Conservation (phyloP, 2,797 vertebrate genomes). For the Danio albolineatus region DNA sequence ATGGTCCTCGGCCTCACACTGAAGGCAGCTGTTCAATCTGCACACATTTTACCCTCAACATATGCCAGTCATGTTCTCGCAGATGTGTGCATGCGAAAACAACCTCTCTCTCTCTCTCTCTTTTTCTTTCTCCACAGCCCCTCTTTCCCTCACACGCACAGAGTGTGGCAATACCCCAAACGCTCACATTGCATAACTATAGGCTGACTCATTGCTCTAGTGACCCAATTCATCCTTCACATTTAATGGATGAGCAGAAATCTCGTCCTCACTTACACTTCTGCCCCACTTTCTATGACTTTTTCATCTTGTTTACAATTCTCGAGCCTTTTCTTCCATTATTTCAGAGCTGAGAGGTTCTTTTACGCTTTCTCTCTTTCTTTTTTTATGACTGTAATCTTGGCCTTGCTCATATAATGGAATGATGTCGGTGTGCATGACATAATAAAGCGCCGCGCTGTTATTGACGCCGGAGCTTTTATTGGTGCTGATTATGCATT, state of each 20-base stretch:
- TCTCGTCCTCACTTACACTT: constrained; percentile 23
- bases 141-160: background rate
- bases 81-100: constrained; percentile 21
- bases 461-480: constrained; percentile 20
- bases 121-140: background rate
- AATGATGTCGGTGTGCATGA: constrained; percentile 4
- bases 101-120: constrained; percentile 15
- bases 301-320: constrained; percentile 8
- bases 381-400: constrained; percentile 7
- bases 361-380: background rate
- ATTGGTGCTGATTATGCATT: constrained; percentile 26
- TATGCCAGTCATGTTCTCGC: constrained; percentile 31
- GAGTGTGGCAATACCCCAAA: constrained; percentile 35
- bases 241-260: constrained; percentile 45
- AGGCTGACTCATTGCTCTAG: constrained; percentile 50
- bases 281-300: constrained; percentile 42
- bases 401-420: constrained; percentile 13
- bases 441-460: constrained; percentile 15
- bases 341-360: background rate
- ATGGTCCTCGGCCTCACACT: constrained; percentile 10
- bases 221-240: constrained; percentile 47
- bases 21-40: constrained; percentile 30
- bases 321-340: background rate
- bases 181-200: constrained; percentile 43
- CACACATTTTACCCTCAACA: constrained; percentile 20